A percentile compares a stretch with the other conserved stretches of the same genome.
These are phyloP conservation scores for Agrotis puta DNA, from an alignment of 2,888 invertebrate species.

Conservation along the genomic window DNA sequence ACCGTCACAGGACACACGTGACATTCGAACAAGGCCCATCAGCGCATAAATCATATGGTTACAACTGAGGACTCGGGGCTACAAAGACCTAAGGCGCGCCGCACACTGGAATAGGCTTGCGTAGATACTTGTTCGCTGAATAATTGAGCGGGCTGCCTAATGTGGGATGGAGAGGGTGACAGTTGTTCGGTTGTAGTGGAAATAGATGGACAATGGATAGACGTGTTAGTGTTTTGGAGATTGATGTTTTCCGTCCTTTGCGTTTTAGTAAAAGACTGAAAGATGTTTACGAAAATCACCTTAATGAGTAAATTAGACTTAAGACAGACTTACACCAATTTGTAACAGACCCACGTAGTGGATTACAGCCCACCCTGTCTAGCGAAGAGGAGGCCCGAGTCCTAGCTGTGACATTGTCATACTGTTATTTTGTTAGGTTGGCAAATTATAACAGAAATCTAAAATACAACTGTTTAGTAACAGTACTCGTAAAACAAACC, in stretches of 20 bases:
- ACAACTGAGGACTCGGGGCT: constrained; percentile 38
- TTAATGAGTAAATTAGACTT: no score
- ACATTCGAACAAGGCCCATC: constrained; percentile 59
- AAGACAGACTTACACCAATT: background rate
- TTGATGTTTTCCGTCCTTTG: background rate
- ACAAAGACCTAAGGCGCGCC: constrained; percentile 63
- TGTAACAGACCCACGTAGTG: background rate
- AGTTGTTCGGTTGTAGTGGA: constrained; percentile 32
- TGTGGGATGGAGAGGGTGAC: constrained; percentile 33
- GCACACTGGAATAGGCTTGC: constrained; percentile 52
- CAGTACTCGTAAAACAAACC: background rate
- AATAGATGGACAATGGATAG: constrained; percentile 42
- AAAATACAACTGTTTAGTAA: background rate
- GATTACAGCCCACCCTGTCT: background rate
- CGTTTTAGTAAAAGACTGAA: background rate
- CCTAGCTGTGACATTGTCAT: background rate
- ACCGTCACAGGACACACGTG: constrained; percentile 56
- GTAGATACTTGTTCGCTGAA: constrained; percentile 58
- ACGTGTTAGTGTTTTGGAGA: background rate
- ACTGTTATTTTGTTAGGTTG: background rate
- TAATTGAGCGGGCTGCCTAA: constrained; percentile 59
- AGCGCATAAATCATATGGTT: constrained; percentile 64
- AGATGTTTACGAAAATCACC: no score
- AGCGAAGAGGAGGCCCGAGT: background rate
- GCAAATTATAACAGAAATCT: background rate